These are phyloP conservation scores for Drosophila nasuta DNA, from an alignment of 1,140 invertebrate species.

Conservation along the genomic window DNA sequence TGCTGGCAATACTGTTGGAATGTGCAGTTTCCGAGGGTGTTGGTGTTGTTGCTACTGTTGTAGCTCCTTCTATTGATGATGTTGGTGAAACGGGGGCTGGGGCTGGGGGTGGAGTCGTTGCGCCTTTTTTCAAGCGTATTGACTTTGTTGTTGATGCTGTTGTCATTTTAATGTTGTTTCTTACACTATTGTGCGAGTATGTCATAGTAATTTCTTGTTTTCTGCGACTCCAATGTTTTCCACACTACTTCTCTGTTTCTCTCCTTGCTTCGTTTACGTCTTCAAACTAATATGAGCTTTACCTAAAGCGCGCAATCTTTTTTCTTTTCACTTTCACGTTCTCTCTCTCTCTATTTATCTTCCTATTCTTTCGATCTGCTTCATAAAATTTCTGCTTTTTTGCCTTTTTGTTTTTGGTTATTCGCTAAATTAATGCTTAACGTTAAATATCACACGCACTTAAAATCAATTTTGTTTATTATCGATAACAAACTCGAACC, in stretches of 20 bases:
- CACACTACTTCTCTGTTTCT: conserved; percentile 12
- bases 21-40: conserved; percentile 79
- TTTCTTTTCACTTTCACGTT: conserved; percentile 1
- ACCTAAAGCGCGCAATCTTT: conserved; percentile 27
- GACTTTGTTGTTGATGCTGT: conserved; percentile 81
- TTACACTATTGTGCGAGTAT: conserved; percentile 85
- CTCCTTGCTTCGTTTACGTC: conserved; percentile 11
- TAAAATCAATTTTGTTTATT: conserved; percentile 81
- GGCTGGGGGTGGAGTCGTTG: conserved; percentile 53
- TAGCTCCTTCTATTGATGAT: conserved; percentile 56
- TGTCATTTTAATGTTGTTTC: conserved; percentile 84
- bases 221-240: conserved; percentile 48
- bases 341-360: conserved; percentile 23
- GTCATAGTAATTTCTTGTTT: conserved; percentile 80
- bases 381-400: conserved; percentile 77
- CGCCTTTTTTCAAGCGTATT: conserved; percentile 80
- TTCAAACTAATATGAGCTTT: conserved; percentile 31
- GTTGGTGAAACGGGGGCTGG: conserved; percentile 30
- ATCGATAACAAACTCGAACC: conserved; percentile 75
- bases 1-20: conserved; percentile 85
- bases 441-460: conserved; percentile 85
- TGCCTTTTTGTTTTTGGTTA: conserved; percentile 77
- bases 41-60: conserved; percentile 61
- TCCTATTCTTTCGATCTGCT: conserved; percentile 16
- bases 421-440: conserved; percentile 84